Base-by-base conservation (phyloP, 2,797 vertebrate genomes). In the Dendrocincla fuliginosa region DNA sequence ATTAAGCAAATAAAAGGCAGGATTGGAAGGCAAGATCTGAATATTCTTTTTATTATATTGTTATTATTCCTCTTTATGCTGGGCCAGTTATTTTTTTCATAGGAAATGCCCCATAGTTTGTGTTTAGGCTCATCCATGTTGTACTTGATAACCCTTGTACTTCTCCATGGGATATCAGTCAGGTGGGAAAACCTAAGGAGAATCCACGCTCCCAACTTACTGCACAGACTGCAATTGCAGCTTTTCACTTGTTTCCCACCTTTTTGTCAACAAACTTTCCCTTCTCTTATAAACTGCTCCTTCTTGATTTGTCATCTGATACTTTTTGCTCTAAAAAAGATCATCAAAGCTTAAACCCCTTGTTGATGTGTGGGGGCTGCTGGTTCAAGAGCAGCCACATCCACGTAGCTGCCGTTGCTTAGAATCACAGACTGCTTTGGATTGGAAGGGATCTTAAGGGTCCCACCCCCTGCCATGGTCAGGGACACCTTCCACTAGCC, bases 131-230 rank as follows among this genome's bases (percentile, higher is more conserved):
- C 70, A 37, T 56, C 55, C 28, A 4, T 47, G 0, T 28, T 30
- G 14, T 19, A 1, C 32, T 76, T 52, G 17, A 17, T 25, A 53
- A n/a, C 32, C 35, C 41, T 56, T 14, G 35, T 16, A 3, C 33
- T 83, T 63, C 59, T 49, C 55, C 17, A 0, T 0, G 2, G 32
- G 25, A 0, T 55, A 2, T 25, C 3, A 5, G 9, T 49, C 32
- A 27, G 69, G 23, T 16, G 13, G 80, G 56, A 50, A 18, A 5
- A 39, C 1, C 24, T 13, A 6, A 70, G 77, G 47, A 44, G 37
- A 47, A 20, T 1, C 12, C 23, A 56, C 0, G 0, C 5, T 73
- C n/a, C 80, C 56, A 13, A 0, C 20, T 28, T 17, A 4, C 16
- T 24, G 37, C 32, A 11, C n/a, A 2, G 10, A 1, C n/a, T 61